phyloP scores from a whole-genome alignment of 2,113 vertebrate genomes.

The Brienomyrus longianalis region DNA sequence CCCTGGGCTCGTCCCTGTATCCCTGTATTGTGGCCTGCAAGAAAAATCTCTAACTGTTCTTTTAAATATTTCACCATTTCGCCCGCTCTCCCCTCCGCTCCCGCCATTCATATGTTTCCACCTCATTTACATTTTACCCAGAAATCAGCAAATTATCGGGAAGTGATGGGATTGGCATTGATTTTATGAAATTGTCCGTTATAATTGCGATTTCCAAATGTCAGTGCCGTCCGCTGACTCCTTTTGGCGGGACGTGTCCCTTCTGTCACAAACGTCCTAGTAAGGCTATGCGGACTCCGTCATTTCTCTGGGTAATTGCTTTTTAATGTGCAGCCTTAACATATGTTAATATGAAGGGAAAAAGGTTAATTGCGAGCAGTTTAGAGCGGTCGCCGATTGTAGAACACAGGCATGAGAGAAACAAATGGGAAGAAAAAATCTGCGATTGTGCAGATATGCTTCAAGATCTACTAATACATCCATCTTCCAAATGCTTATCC shows the following conservation, averaged over 20 bases:
- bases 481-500: neutral
- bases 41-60: slow-evolving; percentile 26
- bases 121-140: slow-evolving; percentile 4
- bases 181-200: slow-evolving; percentile 7
- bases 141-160: neutral
- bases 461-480: neutral
- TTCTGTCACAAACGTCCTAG: neutral
- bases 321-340: slow-evolving; percentile 16
- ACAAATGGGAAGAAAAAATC: neutral
- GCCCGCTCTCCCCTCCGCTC: neutral
- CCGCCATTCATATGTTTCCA: neutral
- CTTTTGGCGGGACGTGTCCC: neutral
- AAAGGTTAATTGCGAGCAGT: slow-evolving; percentile 9
- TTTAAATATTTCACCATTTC: slow-evolving; percentile 2
- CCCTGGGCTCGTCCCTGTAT: slow-evolving; percentile 36
- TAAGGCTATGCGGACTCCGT: neutral
- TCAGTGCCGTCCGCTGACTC: neutral
- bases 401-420: neutral
- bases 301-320: slow-evolving; percentile 13
- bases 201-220: slow-evolving; percentile 5
- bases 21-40: slow-evolving; percentile 42
- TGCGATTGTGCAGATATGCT: neutral
- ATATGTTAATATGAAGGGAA: slow-evolving; percentile 12
- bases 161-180: neutral
- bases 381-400: neutral